Evolutionary conservation across 2,113 vertebrate species (phyloP).

Genomic region (Delphinapterus leucas): DNA sequence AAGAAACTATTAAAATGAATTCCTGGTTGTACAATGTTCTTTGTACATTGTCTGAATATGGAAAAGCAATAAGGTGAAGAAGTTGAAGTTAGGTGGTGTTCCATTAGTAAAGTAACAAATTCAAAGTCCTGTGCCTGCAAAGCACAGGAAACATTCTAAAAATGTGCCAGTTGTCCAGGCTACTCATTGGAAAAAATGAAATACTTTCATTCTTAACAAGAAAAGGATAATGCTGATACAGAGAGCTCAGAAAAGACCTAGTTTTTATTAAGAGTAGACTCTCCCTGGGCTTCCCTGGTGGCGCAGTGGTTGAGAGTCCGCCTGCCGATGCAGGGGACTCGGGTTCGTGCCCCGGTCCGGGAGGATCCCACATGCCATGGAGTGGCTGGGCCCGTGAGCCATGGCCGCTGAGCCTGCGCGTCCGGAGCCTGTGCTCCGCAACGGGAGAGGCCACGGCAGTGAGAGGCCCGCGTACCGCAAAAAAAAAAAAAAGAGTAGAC

Average conservation of each 20-base stretch:
- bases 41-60: neutral
- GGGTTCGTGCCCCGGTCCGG: no score
- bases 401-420: no score
- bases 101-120: neutral
- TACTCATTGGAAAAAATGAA: neutral
- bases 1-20: slow-evolving; percentile 26
- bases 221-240: neutral
- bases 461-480: no score
- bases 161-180: neutral
- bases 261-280: neutral
- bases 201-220: slow-evolving; percentile 27
- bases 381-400: no score
- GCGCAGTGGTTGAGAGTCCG: no score
- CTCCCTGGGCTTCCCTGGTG: no score
- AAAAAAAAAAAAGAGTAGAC: neutral
- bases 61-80: neutral
- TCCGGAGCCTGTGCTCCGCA: no score
- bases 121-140: neutral
- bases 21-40: neutral
- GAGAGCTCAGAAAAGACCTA: neutral
- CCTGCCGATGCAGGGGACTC: no score
- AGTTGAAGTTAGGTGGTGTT: neutral
- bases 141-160: neutral
- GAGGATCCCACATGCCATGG: no score
- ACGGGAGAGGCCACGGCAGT: no score